Conservation (phyloP, 37 sponge, comb jelly and placozoan species). For the Diacarnus erythraeanus region DNA sequence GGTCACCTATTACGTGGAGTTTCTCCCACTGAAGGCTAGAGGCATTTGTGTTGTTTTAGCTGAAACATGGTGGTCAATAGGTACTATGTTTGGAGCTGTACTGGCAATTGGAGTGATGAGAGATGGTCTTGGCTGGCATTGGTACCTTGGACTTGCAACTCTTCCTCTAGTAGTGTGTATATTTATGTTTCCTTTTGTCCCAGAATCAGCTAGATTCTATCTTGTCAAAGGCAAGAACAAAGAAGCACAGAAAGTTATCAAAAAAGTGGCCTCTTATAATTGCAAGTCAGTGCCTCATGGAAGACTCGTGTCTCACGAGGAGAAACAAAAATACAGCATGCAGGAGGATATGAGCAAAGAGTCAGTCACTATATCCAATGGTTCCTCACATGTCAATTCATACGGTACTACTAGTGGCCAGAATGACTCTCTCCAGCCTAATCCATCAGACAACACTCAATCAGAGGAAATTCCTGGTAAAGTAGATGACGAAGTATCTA, state of each 20-base stretch:
- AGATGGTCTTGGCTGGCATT: constrained; percentile 39
- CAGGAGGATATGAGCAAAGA: neutral
- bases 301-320: constrained; percentile 52
- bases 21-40: constrained; percentile 53
- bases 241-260: constrained; percentile 63
- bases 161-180: constrained; percentile 46
- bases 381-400: neutral
- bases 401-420: neutral
- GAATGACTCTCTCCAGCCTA: no score
- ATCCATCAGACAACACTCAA: neutral
- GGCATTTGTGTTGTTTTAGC: constrained; percentile 29
- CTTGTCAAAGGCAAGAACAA: constrained; percentile 46
- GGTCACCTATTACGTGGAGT: constrained; percentile 62
- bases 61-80: constrained; percentile 50
- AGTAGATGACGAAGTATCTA: neutral
- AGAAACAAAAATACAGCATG: constrained; percentile 32
- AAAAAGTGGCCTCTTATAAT: constrained; percentile 58
- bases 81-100: constrained; percentile 53
- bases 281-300: constrained; percentile 31
- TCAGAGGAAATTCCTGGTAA: no score
- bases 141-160: constrained; percentile 57
- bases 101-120: constrained; percentile 55
- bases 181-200: constrained; percentile 58
- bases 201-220: constrained; percentile 72
- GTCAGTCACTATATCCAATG: neutral